A percentile compares a stretch with the other conserved stretches of the same genome.
Conservation (phyloP, 2,113 vertebrate species). For the Python bivittatus region DNA sequence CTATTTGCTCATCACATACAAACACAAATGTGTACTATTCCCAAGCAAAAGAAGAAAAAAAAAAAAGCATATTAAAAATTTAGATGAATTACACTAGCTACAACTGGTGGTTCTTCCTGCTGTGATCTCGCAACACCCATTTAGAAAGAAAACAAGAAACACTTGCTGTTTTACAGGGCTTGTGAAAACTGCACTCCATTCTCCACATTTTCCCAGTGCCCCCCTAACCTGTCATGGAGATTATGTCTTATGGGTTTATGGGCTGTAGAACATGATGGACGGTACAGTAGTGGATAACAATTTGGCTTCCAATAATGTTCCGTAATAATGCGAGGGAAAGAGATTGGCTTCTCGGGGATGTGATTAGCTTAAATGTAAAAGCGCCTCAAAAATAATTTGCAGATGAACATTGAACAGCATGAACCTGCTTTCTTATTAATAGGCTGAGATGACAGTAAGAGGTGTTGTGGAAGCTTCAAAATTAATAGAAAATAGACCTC, state of each 20-base stretch:
- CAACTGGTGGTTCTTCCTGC: conserved; percentile 40
- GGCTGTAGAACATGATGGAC: conserved; percentile 30
- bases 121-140: conserved; percentile 60
- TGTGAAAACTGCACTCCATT: conserved; percentile 42
- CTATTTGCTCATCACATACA: conserved; percentile 59
- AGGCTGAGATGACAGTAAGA: neutral
- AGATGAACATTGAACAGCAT: neutral
- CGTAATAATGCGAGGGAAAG: neutral
- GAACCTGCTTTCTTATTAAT: neutral
- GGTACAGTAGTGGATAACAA: conserved; percentile 21
- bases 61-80: conserved; percentile 62
- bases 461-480: neutral
- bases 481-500: neutral
- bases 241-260: conserved; percentile 39
- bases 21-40: conserved; percentile 24
- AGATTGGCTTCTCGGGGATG: conserved; percentile 14
- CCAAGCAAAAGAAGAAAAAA: conserved; percentile 35
- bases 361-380: conserved; percentile 34
- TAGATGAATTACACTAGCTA: conserved; percentile 59
- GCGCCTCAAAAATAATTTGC: conserved; percentile 27
- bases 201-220: conserved; percentile 32
- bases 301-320: conserved; percentile 4
- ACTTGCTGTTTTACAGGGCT: conserved; percentile 58
- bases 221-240: conserved; percentile 45
- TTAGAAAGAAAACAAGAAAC: conserved; percentile 59